Conservation (phyloP, 2,888 invertebrate species). For the Lysandra bellargus region DNA sequence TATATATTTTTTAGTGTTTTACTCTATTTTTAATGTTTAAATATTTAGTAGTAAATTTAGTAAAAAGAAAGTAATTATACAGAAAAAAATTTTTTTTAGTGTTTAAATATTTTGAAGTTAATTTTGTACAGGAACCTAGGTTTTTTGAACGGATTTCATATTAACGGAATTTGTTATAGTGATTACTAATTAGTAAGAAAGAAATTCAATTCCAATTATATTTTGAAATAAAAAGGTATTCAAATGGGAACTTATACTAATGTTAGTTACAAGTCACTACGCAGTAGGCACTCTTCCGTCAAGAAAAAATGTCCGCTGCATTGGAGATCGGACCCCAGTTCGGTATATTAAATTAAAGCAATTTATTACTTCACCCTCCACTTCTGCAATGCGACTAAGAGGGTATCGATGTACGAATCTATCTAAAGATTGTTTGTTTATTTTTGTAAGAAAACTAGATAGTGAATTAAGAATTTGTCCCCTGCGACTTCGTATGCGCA, state of each 20-base stretch:
- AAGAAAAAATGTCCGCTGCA: not conserved
- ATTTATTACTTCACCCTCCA: not conserved
- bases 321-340: not conserved
- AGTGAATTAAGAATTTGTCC: not conserved
- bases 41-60: too few species aligned
- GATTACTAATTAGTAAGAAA: too few species aligned
- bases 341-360: constrained; percentile 13
- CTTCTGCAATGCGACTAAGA: not conserved
- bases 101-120: too few species aligned
- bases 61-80: too few species aligned
- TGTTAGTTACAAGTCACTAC: not conserved
- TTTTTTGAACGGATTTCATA: too few species aligned
- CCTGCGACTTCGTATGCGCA: not conserved
- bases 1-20: too few species aligned
- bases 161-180: too few species aligned
- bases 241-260: not conserved
- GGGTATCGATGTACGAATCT: constrained; percentile 4
- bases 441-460: not conserved
- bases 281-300: not conserved
- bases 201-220: not conserved
- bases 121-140: too few species aligned
- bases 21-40: too few species aligned
- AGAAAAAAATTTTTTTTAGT: too few species aligned
- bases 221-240: not conserved
- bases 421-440: not conserved